Conservation (phyloP, 2,888 invertebrate genomes). For the Laothoe populi region DNA sequence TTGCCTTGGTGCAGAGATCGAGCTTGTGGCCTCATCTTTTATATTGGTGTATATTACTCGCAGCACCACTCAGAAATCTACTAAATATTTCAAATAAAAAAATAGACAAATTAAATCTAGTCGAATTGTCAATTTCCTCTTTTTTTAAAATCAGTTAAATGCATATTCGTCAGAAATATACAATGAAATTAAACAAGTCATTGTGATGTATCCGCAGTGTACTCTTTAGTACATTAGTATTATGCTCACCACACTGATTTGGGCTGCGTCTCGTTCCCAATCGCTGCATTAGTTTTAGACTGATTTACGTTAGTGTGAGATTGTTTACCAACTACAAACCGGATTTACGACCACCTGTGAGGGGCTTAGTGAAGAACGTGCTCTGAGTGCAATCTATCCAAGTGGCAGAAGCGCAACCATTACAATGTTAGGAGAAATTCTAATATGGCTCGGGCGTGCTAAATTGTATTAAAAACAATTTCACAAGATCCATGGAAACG, state of each 20-base stretch:
- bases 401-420: not conserved
- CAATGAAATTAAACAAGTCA: not conserved
- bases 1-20: too few relatives aligned
- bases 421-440: not conserved
- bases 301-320: constrained; percentile 13
- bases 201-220: not conserved
- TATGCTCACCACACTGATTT: not conserved
- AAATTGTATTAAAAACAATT: too few relatives aligned
- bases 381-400: constrained; percentile 8
- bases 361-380: constrained; percentile 18
- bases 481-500: too few relatives aligned
- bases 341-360: constrained; percentile 22
- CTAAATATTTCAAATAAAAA: too few relatives aligned
- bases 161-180: not conserved
- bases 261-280: constrained; percentile 2
- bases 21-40: not conserved
- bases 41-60: not conserved
- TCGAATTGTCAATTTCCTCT: too few relatives aligned
- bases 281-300: constrained; percentile 23
- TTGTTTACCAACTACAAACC: constrained; percentile 22
- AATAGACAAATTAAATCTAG: too few relatives aligned
- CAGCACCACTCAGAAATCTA: too few relatives aligned
- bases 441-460: not conserved
- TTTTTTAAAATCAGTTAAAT: too few relatives aligned
- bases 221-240: constrained; percentile 1